phyloP scores from a whole-genome alignment of 1,140 invertebrate species.

The Potamilus streckersoni region DNA sequence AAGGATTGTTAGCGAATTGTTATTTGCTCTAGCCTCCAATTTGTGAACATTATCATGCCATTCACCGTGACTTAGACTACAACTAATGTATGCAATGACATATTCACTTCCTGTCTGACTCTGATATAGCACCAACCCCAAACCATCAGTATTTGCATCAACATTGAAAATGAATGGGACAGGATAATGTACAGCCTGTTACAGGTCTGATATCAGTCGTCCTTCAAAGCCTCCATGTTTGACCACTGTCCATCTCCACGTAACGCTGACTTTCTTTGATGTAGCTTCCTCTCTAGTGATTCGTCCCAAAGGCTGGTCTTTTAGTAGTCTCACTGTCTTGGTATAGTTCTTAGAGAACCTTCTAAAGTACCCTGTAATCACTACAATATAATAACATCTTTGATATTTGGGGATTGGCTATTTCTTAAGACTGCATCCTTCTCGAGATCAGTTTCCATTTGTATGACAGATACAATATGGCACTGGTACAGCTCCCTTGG shows the following conservation, averaged over 20 bases:
- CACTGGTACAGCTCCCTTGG: not conserved
- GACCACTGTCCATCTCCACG: too few relatives aligned
- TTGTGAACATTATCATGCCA: constrained; percentile 20
- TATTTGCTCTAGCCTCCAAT: constrained; percentile 38
- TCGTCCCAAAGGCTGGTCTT: not conserved
- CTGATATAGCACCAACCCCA: constrained; percentile 16
- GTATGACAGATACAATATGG: constrained; percentile 6
- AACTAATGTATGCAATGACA: constrained; percentile 19
- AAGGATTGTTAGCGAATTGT: constrained; percentile 40
- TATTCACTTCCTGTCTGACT: not conserved
- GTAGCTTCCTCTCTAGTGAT: too few relatives aligned
- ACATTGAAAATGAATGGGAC: constrained; percentile 4
- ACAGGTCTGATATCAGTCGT: not conserved
- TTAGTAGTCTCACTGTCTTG: not conserved
- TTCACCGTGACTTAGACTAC: constrained; percentile 5
- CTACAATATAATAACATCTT: not conserved
- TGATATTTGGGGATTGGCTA: constrained; percentile 4
- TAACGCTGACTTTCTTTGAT: too few relatives aligned
- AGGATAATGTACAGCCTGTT: not conserved
- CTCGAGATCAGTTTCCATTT: not conserved
- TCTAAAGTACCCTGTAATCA: not conserved
- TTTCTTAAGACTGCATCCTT: not conserved
- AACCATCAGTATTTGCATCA: constrained; percentile 5
- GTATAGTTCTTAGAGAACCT: not conserved
- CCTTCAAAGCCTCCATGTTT: too few relatives aligned